Percentiles rank a stretch among this genome's conserved stretches.
phyloP scores from a whole-genome alignment of 2,113 vertebrate species.

The Centrocercus urophasianus region DNA sequence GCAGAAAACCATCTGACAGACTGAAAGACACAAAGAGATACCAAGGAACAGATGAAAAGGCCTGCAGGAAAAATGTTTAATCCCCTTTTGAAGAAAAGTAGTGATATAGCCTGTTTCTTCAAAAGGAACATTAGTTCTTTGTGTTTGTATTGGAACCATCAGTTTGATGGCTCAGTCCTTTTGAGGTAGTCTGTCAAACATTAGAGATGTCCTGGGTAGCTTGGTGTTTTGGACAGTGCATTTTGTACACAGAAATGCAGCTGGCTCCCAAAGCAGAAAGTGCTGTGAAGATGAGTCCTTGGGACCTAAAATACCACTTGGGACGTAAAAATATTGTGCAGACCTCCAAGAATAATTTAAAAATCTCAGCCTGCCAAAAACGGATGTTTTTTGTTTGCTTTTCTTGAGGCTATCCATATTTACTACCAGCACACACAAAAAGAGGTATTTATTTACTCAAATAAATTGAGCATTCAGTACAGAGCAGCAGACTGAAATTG shows the following conservation, averaged over 20 bases:
- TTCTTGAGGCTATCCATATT: slow-evolving; percentile 14
- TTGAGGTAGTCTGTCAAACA: neutral
- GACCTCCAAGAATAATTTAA: slow-evolving; percentile 29
- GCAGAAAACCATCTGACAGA: neutral
- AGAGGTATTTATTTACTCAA: neutral
- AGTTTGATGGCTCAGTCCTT: neutral
- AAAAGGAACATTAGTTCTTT: neutral
- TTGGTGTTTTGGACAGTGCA: neutral
- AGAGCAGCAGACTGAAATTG: neutral
- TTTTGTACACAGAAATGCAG: slow-evolving; percentile 8
- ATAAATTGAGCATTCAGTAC: neutral
- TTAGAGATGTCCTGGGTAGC: neutral
- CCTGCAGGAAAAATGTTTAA: neutral
- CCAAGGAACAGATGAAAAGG: neutral
- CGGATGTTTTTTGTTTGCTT: neutral
- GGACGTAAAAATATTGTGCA: slow-evolving; percentile 5
- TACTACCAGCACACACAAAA: slow-evolving; percentile 39
- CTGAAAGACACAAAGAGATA: neutral
- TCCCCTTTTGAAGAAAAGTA: neutral
- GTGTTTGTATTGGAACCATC: neutral
- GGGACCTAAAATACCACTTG: slow-evolving; percentile 1
- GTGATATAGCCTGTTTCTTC: neutral
- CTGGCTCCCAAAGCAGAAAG: neutral
- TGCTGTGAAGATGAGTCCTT: neutral
- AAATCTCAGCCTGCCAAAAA: slow-evolving; percentile 30